Base-by-base conservation (phyloP, 2,888 invertebrate species). In the Deilephila elpenor region DNA sequence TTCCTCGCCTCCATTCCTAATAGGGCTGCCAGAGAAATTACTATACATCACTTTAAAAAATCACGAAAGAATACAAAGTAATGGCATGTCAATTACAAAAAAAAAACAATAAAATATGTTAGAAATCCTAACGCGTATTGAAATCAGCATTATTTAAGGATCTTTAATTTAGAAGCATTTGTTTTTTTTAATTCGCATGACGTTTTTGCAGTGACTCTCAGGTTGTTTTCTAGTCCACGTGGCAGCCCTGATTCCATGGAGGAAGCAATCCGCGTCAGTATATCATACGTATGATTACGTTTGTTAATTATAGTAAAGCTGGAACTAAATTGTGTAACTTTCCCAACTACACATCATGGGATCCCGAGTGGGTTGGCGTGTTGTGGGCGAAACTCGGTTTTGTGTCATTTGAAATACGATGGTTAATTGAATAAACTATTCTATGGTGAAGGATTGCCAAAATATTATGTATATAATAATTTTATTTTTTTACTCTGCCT, bases 231-330 rank as follows among this genome's bases (percentile, higher is more conserved):
- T 44, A 14, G 20, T 3, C 5, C 14, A 25, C 3, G 56, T 51
- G 67, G 6, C 51, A 67, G 44, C 67, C 67, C 51, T 67, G 17
- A 25, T 51, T 67, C 17, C 14, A 51, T 25, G 51, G 44, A 67
- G 44, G 67, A 64, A 67, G 67, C 67, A 51, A 67, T 67, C 51
- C 44, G 51, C 44, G 44, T 67, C 51, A 14, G 51, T 67, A 51
- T 67, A 67, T 67, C 51, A 51, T 67, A 67, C 67, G 51, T 67
- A 67, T 67, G 51, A 67, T 67, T 67, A 67, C 51, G 51, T 67
- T 67, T 67, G 51, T 17, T 67, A 67, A 67, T 67, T 67, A 67
- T 51, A 67, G 51, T 67, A 51, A 67, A 51, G 67, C 51, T 67
- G 44, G 44, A 44, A 44, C 44, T 67, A 56, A 56, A 56, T 67